These are phyloP conservation scores for Delichon dasypus DNA, from an alignment of 2,797 vertebrate species.

Conservation along the genomic window DNA sequence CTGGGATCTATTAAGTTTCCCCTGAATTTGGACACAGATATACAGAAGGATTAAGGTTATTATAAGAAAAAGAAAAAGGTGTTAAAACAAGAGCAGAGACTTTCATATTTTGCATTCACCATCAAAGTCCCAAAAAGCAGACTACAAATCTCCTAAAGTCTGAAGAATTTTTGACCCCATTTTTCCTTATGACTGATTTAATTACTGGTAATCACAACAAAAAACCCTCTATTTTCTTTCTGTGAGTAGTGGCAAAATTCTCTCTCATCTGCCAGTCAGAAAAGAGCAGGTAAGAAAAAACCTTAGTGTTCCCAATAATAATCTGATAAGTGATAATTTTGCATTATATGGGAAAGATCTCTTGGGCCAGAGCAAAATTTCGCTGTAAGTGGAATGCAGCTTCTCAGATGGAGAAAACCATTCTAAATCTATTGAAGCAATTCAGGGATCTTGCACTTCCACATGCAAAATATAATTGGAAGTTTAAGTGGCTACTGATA, in stretches of 20 bases:
- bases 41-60: not conserved
- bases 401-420: not conserved
- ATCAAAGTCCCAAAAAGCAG: not conserved
- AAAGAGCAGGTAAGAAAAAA: not conserved
- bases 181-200: not conserved
- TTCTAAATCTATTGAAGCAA: not conserved
- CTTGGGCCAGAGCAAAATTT: not conserved
- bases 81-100: not conserved
- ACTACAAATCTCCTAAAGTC: not conserved
- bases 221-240: not conserved
- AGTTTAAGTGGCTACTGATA: not conserved
- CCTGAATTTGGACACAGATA: not conserved
- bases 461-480: not conserved
- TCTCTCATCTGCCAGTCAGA: not conserved
- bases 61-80: not conserved
- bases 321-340: not conserved
- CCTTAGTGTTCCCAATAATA: not conserved
- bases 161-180: not conserved
- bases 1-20: not conserved
- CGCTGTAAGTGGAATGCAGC: not conserved
- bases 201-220: not conserved
- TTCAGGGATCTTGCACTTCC: not conserved
- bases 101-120: not conserved
- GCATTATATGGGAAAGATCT: not conserved
- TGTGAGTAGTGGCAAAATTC: not conserved